phyloP scores from a whole-genome alignment of 2,888 invertebrate species.

The Pterostichus niger region DNA sequence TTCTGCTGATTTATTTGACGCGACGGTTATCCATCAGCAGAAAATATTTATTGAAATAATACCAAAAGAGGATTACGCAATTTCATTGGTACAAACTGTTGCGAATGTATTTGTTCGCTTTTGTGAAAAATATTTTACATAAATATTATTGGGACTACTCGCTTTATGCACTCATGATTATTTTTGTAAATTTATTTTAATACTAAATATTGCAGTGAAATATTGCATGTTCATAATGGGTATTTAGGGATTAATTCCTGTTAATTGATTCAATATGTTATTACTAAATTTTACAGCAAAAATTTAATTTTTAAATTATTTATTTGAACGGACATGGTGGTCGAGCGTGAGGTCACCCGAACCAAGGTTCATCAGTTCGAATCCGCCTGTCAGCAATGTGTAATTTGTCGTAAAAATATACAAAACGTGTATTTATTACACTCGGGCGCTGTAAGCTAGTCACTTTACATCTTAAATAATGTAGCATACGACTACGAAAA shows the following conservation, averaged over 20 bases:
- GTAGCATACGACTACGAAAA: too few species aligned
- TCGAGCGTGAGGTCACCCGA: too few species aligned
- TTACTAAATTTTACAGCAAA: neutral
- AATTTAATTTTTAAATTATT: too few species aligned
- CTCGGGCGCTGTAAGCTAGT: too few species aligned
- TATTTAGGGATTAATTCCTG: constrained; percentile 46
- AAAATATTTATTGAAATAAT: constrained; percentile 65
- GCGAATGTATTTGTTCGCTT: neutral
- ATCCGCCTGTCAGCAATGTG: too few species aligned
- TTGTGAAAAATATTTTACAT: constrained; percentile 21
- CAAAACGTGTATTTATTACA: too few species aligned
- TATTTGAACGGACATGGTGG: too few species aligned
- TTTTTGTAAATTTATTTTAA: constrained; percentile 2
- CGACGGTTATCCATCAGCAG: constrained; percentile 41
- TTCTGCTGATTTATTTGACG: constrained; percentile 44
- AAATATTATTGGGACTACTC: neutral
- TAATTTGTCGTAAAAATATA: too few species aligned
- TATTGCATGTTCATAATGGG: constrained; percentile 27
- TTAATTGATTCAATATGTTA: constrained; percentile 23
- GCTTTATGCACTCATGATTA: constrained; percentile 21
- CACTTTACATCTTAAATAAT: too few species aligned
- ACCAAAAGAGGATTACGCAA: constrained; percentile 56
- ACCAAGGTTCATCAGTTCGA: too few species aligned
- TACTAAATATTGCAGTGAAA: constrained; percentile 16
- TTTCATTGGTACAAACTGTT: constrained; percentile 14